These are phyloP conservation scores for Pseudorectes ferrugineus DNA, from an alignment of 2,113 vertebrate genomes.

Conservation along the genomic window DNA sequence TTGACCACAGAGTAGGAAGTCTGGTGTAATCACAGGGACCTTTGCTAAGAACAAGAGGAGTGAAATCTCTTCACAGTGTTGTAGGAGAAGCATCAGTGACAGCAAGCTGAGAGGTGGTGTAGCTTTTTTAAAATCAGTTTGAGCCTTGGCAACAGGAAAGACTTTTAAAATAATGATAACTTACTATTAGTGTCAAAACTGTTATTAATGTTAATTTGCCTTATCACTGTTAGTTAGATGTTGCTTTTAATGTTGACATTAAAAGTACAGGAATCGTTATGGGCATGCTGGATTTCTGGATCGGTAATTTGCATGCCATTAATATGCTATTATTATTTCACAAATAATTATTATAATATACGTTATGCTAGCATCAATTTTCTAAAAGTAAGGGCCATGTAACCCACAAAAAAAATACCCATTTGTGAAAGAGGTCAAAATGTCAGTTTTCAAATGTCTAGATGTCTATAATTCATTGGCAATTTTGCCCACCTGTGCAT, in stretches of 20 bases:
- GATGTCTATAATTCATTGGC: not conserved
- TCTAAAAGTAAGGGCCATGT: slow-evolving; percentile 1
- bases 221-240: slow-evolving; percentile 69
- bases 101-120: slow-evolving; percentile 1
- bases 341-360: slow-evolving; percentile 65
- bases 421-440: not conserved
- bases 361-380: slow-evolving; percentile 59
- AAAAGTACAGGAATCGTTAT: slow-evolving; percentile 68
- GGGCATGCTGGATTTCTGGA: slow-evolving; percentile 61
- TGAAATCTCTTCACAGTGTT: slow-evolving; percentile 5
- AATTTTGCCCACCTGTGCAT: not conserved
- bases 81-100: slow-evolving; percentile 33
- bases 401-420: not conserved
- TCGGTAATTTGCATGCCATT: slow-evolving; percentile 73
- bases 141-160: slow-evolving; percentile 60
- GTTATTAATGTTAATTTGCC: slow-evolving; percentile 75
- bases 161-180: slow-evolving; percentile 65
- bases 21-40: not conserved
- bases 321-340: slow-evolving; percentile 75
- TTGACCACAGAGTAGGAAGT: not conserved
- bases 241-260: slow-evolving; percentile 77
- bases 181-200: slow-evolving; percentile 76
- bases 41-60: not conserved
- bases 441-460: not conserved
- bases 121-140: slow-evolving; percentile 32